These are phyloP conservation scores for Poeciliopsis retropinna DNA, from an alignment of 2,113 vertebrate genomes.

Conservation along the genomic window DNA sequence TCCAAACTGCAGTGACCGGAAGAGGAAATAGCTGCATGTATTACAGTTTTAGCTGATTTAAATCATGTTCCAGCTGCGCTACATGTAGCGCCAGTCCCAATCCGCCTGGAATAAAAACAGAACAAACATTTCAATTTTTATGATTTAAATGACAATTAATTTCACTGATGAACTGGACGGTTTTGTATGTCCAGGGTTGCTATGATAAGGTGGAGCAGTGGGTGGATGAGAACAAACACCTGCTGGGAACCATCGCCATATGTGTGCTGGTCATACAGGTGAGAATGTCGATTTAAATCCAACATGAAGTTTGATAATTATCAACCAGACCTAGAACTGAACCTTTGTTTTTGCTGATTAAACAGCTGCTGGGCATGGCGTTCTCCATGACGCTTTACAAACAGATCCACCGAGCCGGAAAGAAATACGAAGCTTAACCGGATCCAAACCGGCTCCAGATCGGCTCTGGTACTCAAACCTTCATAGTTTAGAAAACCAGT, in stretches of 20 bases:
- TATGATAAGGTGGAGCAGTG: constrained; percentile 92
- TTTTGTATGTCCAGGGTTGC: constrained; percentile 85
- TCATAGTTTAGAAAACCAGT: background rate
- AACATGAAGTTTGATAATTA: too few relatives aligned
- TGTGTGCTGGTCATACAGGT: constrained; percentile 94
- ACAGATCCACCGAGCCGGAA: constrained; percentile 94
- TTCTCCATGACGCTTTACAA: constrained; percentile 99
- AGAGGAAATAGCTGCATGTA: too few relatives aligned
- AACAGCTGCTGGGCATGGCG: constrained; percentile 98
- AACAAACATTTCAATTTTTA: too few relatives aligned
- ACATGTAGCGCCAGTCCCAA: too few relatives aligned
- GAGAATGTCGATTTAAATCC: background rate
- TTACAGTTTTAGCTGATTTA: too few relatives aligned
- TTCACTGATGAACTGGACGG: accelerated
- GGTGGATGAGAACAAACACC: constrained; percentile 94
- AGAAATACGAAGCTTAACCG: constrained; percentile 92
- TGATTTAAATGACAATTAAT: too few relatives aligned
- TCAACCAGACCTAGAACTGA: too few relatives aligned
- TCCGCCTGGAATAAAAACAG: background rate
- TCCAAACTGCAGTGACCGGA: too few relatives aligned
- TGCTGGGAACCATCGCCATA: constrained; percentile 93
- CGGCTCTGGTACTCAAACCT: background rate
- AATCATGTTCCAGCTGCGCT: too few relatives aligned
- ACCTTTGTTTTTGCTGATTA: too few relatives aligned
- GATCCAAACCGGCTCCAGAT: background rate